These are phyloP conservation scores for Eremophila alpestris DNA, from an alignment of 2,797 vertebrate genomes.

Conservation along the genomic window DNA sequence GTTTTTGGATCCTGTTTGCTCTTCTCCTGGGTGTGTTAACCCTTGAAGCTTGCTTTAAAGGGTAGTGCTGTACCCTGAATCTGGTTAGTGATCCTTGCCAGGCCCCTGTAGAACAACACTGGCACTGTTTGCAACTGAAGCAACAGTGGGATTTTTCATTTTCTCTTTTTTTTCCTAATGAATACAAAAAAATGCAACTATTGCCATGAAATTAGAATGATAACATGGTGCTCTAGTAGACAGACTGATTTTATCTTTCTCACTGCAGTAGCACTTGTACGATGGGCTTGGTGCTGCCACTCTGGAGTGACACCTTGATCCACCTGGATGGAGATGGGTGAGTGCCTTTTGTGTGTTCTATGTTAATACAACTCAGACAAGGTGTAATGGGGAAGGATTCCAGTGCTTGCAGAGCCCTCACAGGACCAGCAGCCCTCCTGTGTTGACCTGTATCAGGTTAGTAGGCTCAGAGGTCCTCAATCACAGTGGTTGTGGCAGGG, in stretches of 20 bases:
- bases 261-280: constrained; percentile 85
- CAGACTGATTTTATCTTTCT: not conserved
- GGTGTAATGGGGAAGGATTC: not conserved
- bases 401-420: not conserved
- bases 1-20: not conserved
- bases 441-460: not conserved
- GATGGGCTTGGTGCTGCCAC: constrained; percentile 93
- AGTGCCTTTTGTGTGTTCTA: constrained; percentile 47
- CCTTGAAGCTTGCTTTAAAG: not conserved
- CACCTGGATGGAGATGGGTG: constrained; percentile 99
- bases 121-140: not conserved
- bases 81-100: not conserved
- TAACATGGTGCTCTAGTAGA: not conserved
- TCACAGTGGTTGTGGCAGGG: not conserved
- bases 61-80: not conserved
- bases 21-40: not conserved
- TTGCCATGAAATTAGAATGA: not conserved
- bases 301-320: constrained; percentile 97
- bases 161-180: not conserved
- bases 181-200: not conserved
- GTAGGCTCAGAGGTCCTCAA: not conserved
- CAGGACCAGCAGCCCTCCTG: not conserved
- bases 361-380: not conserved
- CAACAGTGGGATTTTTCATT: not conserved
- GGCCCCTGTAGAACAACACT: not conserved